These are phyloP conservation scores for Rhombomys opimus DNA, from an alignment of 2,113 vertebrate species.

Conservation along the genomic window DNA sequence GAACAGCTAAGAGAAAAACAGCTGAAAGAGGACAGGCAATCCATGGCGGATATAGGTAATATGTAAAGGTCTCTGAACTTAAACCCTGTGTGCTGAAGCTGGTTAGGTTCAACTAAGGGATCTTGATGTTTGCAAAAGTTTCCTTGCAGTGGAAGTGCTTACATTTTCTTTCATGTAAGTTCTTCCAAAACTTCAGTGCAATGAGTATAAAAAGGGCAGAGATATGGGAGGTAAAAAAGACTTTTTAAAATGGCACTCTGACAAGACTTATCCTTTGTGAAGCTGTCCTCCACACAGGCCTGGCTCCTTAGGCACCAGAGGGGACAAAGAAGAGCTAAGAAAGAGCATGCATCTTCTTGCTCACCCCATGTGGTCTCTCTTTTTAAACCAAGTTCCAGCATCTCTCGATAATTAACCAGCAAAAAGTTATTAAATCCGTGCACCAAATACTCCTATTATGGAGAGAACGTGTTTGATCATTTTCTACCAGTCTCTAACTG, in stretches of 20 bases:
- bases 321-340: neutral
- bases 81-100: neutral
- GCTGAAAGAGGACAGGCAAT: neutral
- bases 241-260: neutral
- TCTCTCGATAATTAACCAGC: neutral
- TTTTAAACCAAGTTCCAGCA: neutral
- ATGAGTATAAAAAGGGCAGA: neutral
- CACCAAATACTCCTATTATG: neutral
- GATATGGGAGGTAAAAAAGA: neutral
- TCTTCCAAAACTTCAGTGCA: neutral
- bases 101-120: neutral
- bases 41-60: neutral
- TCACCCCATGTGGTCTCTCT: neutral
- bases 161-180: neutral
- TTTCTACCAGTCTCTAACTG: neutral
- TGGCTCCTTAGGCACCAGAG: neutral
- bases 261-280: neutral
- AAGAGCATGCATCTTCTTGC: neutral
- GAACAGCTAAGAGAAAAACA: neutral
- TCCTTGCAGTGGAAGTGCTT: neutral
- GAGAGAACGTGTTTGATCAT: neutral
- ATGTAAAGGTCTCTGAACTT: neutral
- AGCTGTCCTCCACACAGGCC: neutral
- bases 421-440: neutral
- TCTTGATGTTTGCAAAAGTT: constrained; percentile 12